Evolutionary conservation across 1,140 invertebrate genomes (phyloP).

Genomic region (Bathynomus jamesi): DNA sequence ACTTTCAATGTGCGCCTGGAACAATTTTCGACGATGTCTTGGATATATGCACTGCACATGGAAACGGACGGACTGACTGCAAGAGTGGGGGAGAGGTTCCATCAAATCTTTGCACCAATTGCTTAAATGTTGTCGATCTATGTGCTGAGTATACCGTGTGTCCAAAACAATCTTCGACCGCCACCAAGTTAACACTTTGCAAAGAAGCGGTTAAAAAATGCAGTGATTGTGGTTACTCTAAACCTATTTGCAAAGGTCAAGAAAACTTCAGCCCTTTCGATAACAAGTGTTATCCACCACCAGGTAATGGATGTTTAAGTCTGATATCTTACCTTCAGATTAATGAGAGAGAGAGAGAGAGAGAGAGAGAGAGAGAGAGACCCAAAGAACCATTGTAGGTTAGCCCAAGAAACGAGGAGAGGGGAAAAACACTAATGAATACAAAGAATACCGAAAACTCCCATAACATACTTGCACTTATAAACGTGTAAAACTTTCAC

Average conservation of each 20-base stretch:
- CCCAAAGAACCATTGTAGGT: too few species aligned
- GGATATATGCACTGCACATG: not conserved
- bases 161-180: not conserved
- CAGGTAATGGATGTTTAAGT: too few species aligned
- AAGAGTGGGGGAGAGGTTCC: not conserved
- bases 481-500: too few species aligned
- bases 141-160: not conserved
- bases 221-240: not conserved
- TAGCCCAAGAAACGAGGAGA: too few species aligned
- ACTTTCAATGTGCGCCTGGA: not conserved
- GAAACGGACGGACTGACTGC: not conserved
- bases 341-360: too few species aligned
- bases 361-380: too few species aligned
- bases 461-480: too few species aligned
- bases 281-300: not conserved
- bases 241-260: not conserved
- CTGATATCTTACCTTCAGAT: too few species aligned
- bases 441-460: too few species aligned
- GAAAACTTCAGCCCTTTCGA: not conserved
- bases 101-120: not conserved
- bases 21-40: not conserved
- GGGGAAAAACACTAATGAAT: too few species aligned
- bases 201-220: not conserved
- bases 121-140: not conserved
- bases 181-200: not conserved